phyloP scores from a whole-genome alignment of 1,140 invertebrate genomes.

The Diploscapter pachys region DNA sequence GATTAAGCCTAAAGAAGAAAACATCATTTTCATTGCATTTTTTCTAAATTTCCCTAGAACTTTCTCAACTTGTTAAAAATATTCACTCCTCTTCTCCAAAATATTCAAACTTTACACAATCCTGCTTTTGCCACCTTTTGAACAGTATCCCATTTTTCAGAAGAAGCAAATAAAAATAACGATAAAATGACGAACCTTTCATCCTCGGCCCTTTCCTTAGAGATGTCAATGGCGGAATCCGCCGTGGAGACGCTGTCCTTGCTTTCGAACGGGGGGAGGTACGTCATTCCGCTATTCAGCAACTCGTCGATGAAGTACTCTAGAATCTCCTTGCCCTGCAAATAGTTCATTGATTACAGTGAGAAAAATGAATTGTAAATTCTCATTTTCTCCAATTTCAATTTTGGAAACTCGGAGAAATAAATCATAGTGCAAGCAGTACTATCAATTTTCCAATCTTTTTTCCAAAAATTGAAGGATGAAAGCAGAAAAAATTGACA shows the following conservation, averaged over 20 bases:
- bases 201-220: conserved; percentile 41
- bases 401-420: conserved; percentile 19
- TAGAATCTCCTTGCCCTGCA: conserved; percentile 87
- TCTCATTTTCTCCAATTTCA: too few relatives aligned
- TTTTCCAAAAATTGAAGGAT: conserved; percentile 16
- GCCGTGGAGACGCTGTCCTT: conserved; percentile 43
- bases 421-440: neutral
- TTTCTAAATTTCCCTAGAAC: too few relatives aligned
- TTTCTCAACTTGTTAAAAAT: too few relatives aligned
- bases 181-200: neutral
- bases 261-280: conserved; percentile 60
- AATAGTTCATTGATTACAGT: conserved; percentile 2
- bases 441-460: neutral
- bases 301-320: conserved; percentile 83
- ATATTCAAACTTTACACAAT: too few relatives aligned
- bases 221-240: conserved; percentile 52
- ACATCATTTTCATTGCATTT: too few relatives aligned
- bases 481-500: conserved; percentile 28
- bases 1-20: too few relatives aligned
- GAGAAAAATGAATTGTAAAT: neutral
- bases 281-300: conserved; percentile 75
- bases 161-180: too few relatives aligned
- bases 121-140: too few relatives aligned
- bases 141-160: too few relatives aligned
- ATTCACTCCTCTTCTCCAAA: too few relatives aligned